Percentiles rank a stretch among this genome's conserved stretches.
Conservation (phyloP, 2,888 invertebrate species). For the Lasioglossum pauxillum region DNA sequence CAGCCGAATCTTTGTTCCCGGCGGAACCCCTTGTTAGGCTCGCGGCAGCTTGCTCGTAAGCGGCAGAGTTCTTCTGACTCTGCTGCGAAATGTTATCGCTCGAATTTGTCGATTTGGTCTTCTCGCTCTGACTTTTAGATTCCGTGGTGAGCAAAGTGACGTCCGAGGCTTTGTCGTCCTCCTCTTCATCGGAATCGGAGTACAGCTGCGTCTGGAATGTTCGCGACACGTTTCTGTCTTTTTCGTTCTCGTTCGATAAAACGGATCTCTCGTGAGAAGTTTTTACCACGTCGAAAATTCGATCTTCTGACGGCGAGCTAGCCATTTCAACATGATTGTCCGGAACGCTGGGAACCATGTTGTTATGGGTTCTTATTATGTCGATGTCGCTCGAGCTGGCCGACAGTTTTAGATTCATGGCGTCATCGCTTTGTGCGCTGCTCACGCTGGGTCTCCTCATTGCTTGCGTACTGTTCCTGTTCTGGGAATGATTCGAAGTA, state of each 20-base stretch:
- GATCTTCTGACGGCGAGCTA: neutral
- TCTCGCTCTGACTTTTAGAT: neutral
- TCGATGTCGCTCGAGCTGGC: neutral
- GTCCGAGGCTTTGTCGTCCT: neutral
- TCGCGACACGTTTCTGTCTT: neutral
- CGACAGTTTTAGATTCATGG: neutral
- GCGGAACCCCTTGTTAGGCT: neutral
- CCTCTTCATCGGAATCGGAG: neutral
- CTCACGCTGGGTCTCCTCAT: neutral
- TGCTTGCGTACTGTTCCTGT: no score
- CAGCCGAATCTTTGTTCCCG: neutral
- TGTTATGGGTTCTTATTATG: neutral
- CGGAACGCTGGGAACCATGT: neutral
- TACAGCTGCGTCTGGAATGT: no score
- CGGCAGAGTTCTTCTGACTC: no score
- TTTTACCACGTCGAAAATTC: neutral
- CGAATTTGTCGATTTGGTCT: rapidly evolving
- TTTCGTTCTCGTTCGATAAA: neutral
- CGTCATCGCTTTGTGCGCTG: neutral
- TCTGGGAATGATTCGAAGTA: neutral
- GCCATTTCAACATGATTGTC: neutral
- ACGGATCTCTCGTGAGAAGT: neutral
- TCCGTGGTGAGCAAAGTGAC: neutral
- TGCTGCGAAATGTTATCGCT: no score
- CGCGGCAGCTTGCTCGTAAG: neutral